A percentile compares a stretch with the other conserved stretches of the same genome.
phyloP scores from a whole-genome alignment of 2,888 invertebrate species.

The Lacanobia oleracea region DNA sequence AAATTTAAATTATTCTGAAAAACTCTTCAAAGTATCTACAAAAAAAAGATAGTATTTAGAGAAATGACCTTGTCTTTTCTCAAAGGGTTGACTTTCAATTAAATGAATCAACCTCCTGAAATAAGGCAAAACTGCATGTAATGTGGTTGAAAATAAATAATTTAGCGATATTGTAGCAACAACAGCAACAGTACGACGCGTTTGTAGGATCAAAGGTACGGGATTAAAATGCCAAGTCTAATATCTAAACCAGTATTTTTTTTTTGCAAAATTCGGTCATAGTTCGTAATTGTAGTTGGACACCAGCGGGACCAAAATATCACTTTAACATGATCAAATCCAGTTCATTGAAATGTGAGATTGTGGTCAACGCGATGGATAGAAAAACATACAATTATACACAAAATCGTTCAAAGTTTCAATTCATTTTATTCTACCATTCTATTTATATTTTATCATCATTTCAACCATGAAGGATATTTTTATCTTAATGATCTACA shows the following conservation, averaged over 20 bases:
- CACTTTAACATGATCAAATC: conserved; percentile 15
- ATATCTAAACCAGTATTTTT: conserved; percentile 37
- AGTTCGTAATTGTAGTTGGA: conserved; percentile 24
- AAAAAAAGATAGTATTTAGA: neutral
- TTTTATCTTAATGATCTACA: conserved; percentile 52
- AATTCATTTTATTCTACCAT: neutral
- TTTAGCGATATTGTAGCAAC: neutral
- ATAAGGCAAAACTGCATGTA: neutral
- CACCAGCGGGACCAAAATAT: neutral
- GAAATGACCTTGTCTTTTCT: neutral
- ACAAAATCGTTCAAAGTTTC: neutral
- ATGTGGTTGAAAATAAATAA: conserved; percentile 4
- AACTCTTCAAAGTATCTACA: too few species aligned
- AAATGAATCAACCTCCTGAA: neutral
- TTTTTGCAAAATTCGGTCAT: conserved; percentile 20
- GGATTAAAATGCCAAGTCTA: conserved; percentile 33
- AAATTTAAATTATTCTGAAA: too few species aligned
- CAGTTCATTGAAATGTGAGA: conserved; percentile 4
- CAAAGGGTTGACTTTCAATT: neutral
- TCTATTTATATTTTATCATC: too few species aligned
- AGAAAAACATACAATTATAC: neutral
- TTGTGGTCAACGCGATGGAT: conserved; percentile 13
- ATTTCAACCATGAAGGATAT: conserved; percentile 10
- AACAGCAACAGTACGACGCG: neutral
- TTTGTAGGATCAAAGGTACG: conserved; percentile 5